A percentile compares a stretch with the other conserved stretches of the same genome.
phyloP scores from a whole-genome alignment of 2,888 invertebrate species.

The Hipparchia semele region DNA sequence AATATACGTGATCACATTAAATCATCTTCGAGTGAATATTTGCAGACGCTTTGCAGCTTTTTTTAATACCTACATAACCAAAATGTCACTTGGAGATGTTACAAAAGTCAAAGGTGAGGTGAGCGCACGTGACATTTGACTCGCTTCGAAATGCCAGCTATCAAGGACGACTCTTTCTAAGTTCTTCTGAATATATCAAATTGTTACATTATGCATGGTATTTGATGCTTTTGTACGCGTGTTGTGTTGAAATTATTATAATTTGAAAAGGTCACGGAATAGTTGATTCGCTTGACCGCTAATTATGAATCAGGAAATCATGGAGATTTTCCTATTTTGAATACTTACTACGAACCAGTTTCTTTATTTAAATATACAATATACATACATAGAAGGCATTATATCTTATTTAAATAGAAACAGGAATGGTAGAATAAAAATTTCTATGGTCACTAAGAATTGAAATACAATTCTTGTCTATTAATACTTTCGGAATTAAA shows the following conservation, averaged over 20 bases:
- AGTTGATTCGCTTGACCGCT: constrained; percentile 75
- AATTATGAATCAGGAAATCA: constrained; percentile 61
- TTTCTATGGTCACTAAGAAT: not conserved
- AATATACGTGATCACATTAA: not conserved
- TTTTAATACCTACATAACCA: constrained; percentile 53
- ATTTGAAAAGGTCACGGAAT: constrained; percentile 73
- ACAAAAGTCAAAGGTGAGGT: constrained; percentile 75
- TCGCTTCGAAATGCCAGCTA: constrained; percentile 77
- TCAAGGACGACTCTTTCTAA: constrained; percentile 81
- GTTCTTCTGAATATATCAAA: constrained; percentile 69
- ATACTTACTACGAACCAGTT: constrained; percentile 28
- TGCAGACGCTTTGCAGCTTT: constrained; percentile 46
- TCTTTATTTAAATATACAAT: constrained; percentile 15
- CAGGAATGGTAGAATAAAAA: constrained; percentile 4
- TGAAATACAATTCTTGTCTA: not conserved
- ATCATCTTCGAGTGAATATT: constrained; percentile 37
- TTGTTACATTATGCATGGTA: constrained; percentile 74
- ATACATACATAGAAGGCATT: constrained; percentile 2
- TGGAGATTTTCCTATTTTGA: constrained; percentile 39
- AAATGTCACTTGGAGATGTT: constrained; percentile 67
- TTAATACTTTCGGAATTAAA: constrained; percentile 4
- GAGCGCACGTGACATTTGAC: constrained; percentile 80
- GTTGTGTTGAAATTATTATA: constrained; percentile 73
- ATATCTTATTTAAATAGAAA: constrained; percentile 6
- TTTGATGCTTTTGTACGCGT: constrained; percentile 70